phyloP scores from a whole-genome alignment of 2,888 invertebrate species.

The Cheilosia pagana region DNA sequence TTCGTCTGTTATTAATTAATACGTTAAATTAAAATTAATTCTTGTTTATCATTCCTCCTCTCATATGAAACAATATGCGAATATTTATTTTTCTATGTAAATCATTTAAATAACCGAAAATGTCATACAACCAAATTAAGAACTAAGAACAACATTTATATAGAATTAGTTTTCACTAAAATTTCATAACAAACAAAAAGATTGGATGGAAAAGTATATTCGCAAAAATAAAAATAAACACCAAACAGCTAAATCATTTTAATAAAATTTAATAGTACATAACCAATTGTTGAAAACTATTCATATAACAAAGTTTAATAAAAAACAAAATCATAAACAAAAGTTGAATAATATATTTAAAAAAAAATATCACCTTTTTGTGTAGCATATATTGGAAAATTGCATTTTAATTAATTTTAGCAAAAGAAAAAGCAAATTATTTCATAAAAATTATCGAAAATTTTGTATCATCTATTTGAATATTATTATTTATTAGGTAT shows the following conservation, averaged over 20 bases:
- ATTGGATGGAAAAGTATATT: slow-evolving; percentile 55
- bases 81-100: slow-evolving; percentile 9
- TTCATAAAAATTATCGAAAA: slow-evolving; percentile 36
- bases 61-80: slow-evolving; percentile 37
- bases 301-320: slow-evolving; percentile 60
- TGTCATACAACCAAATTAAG: slow-evolving; percentile 17
- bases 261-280: slow-evolving; percentile 50
- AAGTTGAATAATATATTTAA: slow-evolving; percentile 53
- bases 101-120: slow-evolving; percentile 41
- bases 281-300: slow-evolving; percentile 65
- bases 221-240: slow-evolving; percentile 29
- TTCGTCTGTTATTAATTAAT: slow-evolving; percentile 57
- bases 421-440: slow-evolving; percentile 22
- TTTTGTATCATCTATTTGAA: slow-evolving; percentile 48
- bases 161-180: slow-evolving; percentile 37
- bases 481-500: slow-evolving; percentile 38
- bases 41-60: slow-evolving; percentile 14
- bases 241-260: slow-evolving; percentile 39
- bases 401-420: slow-evolving; percentile 34
- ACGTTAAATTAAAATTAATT: slow-evolving; percentile 52
- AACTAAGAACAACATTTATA: slow-evolving; percentile 51
- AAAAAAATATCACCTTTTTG: slow-evolving; percentile 73
- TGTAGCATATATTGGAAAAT: slow-evolving; percentile 46
- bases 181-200: slow-evolving; percentile 54
- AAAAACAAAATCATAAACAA: slow-evolving; percentile 70